Evolutionary conservation across 2,888 invertebrate species (phyloP), one percentile per base, ranked within the genome.

Genomic region (Hirtodrosophila trivittata): DNA sequence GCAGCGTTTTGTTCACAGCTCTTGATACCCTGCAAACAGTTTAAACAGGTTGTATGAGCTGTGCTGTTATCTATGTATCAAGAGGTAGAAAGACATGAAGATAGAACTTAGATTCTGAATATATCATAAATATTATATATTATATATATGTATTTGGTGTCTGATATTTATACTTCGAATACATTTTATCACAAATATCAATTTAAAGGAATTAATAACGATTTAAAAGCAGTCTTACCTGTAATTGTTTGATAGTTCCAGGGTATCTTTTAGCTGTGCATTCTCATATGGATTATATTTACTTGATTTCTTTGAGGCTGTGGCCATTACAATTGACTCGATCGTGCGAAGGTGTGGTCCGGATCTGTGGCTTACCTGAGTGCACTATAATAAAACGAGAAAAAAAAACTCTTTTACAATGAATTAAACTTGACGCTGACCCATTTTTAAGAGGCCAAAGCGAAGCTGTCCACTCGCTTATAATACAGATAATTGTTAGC

Each of bases 331-430:
- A 63, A 63, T 66, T 39, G 21, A 49, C 51, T 26, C 32, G 9
- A 69, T 62, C 38, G 54, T 47, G 51, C 55, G 10, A 45, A 57
- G 82, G 83, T 82, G 83, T 62, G 77, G 75, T 50, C 43, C 46
- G 45, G 21, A 41, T 58, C 56, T 62, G 50, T 39, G 58, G 46
- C 33, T 57, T 41, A 56, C 42, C 60, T 49, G 47, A 38, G 51
- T 35, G 62, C n/a, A 59, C 52, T 39, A 60, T 54, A 70, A 76
- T 58, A 74, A 60, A n/a, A n/a, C n/a, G n/a, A n/a, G n/a, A n/a
- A 41, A 65, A 75, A 57, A 35, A 42, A 21, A 21, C 18, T 21
- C 54, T 4, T 9, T 55, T 41, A 38, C 47, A 59, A 62, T 57
- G 47, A 62, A 81, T 64, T 69, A 52, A 43, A 52, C 30, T 62